A percentile compares a stretch with the other conserved stretches of the same genome.
These are phyloP conservation scores for Nipponacmea schrenckii DNA, from an alignment of 2,888 invertebrate species.

Conservation along the genomic window DNA sequence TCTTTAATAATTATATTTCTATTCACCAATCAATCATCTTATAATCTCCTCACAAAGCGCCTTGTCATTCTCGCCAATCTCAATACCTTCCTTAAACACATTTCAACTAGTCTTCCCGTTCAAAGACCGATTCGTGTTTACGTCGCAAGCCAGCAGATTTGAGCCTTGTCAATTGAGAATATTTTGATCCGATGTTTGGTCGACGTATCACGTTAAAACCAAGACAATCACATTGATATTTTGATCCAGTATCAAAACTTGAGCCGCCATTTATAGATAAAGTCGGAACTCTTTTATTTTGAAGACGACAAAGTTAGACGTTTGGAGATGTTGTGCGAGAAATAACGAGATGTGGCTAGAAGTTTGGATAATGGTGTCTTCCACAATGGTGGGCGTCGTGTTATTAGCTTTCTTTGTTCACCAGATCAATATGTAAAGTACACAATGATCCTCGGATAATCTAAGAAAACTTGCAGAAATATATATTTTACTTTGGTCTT, in stretches of 20 bases:
- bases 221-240: constrained; percentile 9
- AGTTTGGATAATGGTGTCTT: no score
- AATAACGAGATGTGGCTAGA: neutral
- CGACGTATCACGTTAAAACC: constrained; percentile 4
- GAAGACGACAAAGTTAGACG: neutral
- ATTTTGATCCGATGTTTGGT: constrained; percentile 5
- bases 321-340: constrained; percentile 1
- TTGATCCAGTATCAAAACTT: constrained; percentile 9
- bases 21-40: constrained; percentile 7
- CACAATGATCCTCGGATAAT: no score
- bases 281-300: constrained; percentile 6
- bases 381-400: no score
- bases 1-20: neutral
- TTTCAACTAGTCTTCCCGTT: neutral
- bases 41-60: constrained; percentile 2
- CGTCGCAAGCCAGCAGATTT: constrained; percentile 1
- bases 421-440: no score
- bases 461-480: no score
- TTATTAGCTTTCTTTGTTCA: no score
- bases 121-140: constrained; percentile 6
- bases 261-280: constrained; percentile 8
- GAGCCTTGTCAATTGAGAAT: neutral
- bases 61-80: constrained; percentile 2
- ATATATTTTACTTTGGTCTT: no score
- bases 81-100: constrained; percentile 1